Percentiles rank a stretch among this genome's conserved stretches.
Evolutionary conservation across 2,113 vertebrate genomes (phyloP).

Genomic region (Spilogale gracilis): DNA sequence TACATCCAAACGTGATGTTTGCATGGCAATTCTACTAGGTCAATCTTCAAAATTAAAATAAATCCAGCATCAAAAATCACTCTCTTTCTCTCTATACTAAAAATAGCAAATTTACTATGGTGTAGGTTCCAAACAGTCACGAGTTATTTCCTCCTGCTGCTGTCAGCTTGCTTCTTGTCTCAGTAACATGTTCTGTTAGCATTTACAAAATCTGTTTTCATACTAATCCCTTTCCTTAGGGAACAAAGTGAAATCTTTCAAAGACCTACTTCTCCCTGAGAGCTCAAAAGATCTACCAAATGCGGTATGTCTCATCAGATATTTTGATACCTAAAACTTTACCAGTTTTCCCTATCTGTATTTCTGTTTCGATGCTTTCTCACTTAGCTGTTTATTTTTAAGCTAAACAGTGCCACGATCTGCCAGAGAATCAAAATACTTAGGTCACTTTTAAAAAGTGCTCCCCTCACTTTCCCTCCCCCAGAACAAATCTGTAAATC

Average conservation of each 20-base stretch:
- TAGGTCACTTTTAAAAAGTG: slow-evolving; percentile 39
- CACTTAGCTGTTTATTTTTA: slow-evolving; percentile 35
- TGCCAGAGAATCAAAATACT: slow-evolving; percentile 46
- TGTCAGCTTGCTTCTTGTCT: slow-evolving; percentile 86
- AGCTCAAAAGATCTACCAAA: slow-evolving; percentile 18
- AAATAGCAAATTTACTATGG: slow-evolving; percentile 90
- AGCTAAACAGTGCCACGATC: slow-evolving; percentile 55
- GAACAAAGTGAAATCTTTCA: slow-evolving; percentile 51
- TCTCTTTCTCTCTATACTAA: slow-evolving; percentile 87
- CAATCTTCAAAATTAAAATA: slow-evolving; percentile 84
- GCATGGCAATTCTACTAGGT: slow-evolving; percentile 69
- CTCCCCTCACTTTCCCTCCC: background rate
- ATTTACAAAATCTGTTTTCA: slow-evolving; percentile 78
- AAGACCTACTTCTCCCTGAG: background rate
- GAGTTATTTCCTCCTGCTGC: slow-evolving; percentile 85
- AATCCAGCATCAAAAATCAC: slow-evolving; percentile 80
- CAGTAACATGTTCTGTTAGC: slow-evolving; percentile 77
- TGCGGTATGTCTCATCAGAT: slow-evolving; percentile 32
- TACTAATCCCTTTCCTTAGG: slow-evolving; percentile 59
- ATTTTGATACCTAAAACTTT: slow-evolving; percentile 45
- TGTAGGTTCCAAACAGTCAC: slow-evolving; percentile 88
- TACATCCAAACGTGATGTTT: slow-evolving; percentile 36
- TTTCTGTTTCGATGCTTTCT: slow-evolving; percentile 3
- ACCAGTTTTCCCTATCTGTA: background rate
- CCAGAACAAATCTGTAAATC: slow-evolving; percentile 38